phyloP scores from a whole-genome alignment of 2,888 invertebrate genomes.

The Nephrocerus scutellatus region DNA sequence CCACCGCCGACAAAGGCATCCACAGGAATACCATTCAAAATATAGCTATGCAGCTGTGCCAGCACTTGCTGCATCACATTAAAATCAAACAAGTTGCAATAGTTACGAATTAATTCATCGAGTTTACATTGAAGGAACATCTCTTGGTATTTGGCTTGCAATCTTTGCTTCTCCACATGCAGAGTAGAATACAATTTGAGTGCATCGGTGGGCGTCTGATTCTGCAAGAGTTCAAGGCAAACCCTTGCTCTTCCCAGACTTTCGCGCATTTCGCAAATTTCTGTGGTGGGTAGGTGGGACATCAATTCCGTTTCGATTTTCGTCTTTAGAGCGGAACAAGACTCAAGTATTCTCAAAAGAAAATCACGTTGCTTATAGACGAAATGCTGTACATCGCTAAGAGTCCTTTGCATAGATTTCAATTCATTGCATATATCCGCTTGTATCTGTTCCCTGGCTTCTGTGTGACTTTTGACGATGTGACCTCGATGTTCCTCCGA shows the following conservation, averaged over 20 bases:
- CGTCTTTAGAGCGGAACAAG: constrained; percentile 65
- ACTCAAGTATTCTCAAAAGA: constrained; percentile 64
- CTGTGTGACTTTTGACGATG: constrained; percentile 60
- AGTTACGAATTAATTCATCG: constrained; percentile 62
- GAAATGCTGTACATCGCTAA: constrained; percentile 63
- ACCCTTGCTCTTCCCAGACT: constrained; percentile 56
- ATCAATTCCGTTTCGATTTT: constrained; percentile 69
- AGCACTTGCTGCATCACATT: constrained; percentile 60
- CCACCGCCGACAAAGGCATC: constrained; percentile 18
- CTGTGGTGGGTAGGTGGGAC: constrained; percentile 59
- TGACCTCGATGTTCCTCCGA: constrained; percentile 60
- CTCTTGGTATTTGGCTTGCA: constrained; percentile 62
- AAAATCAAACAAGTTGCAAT: constrained; percentile 61
- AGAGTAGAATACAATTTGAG: constrained; percentile 56
- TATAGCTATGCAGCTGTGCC: constrained; percentile 52
- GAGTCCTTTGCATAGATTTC: constrained; percentile 60
- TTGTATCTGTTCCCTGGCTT: constrained; percentile 61
- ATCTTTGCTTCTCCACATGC: constrained; percentile 58
- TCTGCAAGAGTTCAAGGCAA: constrained; percentile 54
- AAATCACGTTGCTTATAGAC: constrained; percentile 66
- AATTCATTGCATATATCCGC: constrained; percentile 61
- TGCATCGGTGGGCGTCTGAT: constrained; percentile 53
- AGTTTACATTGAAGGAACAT: constrained; percentile 66
- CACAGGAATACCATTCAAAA: constrained; percentile 22
- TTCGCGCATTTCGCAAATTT: constrained; percentile 60